Percentiles rank a stretch among this genome's conserved stretches.
Conservation (phyloP, 2,113 vertebrate species). For the Melanocharis versteri region DNA sequence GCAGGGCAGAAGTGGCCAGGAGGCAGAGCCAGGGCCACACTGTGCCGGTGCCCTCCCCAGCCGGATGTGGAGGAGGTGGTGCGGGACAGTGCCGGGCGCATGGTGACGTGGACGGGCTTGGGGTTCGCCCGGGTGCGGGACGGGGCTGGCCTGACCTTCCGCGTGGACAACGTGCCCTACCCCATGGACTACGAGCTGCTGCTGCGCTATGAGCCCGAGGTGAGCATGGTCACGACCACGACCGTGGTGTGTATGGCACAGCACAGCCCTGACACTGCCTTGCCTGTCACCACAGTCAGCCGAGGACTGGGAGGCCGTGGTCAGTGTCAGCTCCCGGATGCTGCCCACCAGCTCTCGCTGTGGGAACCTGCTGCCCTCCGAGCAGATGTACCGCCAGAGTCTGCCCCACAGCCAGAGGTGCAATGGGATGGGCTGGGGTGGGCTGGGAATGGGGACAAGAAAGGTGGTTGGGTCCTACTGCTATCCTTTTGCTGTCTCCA, state of each 20-base stretch:
- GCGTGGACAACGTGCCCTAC: conserved; percentile 76
- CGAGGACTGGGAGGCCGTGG: conserved; percentile 86
- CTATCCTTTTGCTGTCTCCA: fast-evolving
- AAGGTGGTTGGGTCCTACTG: background rate
- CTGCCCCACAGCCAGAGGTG: conserved; percentile 73
- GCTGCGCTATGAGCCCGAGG: conserved; percentile 84
- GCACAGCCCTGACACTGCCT: background rate
- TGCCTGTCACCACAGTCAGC: conserved; percentile 71
- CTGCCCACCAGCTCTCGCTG: conserved; percentile 82
- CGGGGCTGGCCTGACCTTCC: conserved; percentile 83
- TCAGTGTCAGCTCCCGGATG: conserved; percentile 74
- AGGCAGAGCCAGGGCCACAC: background rate
- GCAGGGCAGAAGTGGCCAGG: fast-evolving
- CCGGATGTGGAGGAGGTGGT: conserved; percentile 71
- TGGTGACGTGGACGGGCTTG: conserved; percentile 79
- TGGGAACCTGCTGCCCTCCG: conserved; percentile 83
- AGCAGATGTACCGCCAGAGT: conserved; percentile 80
- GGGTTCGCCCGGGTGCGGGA: conserved; percentile 82
- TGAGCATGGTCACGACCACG: background rate
- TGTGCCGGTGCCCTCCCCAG: conserved; percentile 46
- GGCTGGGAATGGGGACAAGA: background rate
- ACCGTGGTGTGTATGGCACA: fast-evolving
- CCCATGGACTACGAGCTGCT: conserved; percentile 87
- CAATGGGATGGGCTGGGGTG: background rate
- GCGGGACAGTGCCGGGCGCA: conserved; percentile 63